phyloP scores from a whole-genome alignment of 2,113 vertebrate genomes.

The Crotalus viridis region DNA sequence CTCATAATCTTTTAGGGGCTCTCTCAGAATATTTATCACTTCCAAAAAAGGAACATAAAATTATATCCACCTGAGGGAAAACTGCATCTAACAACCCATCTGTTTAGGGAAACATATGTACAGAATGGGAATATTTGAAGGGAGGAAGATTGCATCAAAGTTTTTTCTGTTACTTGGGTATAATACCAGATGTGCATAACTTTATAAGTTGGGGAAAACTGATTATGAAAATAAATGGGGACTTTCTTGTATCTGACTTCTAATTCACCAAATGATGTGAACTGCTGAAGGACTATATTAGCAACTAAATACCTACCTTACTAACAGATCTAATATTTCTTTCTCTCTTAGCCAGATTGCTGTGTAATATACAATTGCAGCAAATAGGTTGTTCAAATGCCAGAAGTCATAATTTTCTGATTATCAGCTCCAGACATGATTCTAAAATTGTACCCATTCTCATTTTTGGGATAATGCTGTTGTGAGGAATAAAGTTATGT shows the following conservation, averaged over 20 bases:
- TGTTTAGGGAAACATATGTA: neutral
- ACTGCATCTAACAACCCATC: neutral
- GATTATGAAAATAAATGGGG: neutral
- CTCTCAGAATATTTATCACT: neutral
- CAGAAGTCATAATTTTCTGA: neutral
- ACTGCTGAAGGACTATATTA: neutral
- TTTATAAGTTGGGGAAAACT: neutral
- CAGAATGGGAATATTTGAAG: neutral
- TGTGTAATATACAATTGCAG: neutral
- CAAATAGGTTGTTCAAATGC: neutral
- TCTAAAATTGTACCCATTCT: neutral
- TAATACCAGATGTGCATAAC: neutral
- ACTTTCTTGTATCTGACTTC: neutral
- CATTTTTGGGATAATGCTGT: neutral
- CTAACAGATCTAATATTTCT: neutral
- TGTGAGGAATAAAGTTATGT: conserved; percentile 2
- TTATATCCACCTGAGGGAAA: neutral
- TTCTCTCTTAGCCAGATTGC: neutral
- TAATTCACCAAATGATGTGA: neutral
- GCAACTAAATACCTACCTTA: neutral
- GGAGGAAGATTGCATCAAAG: neutral
- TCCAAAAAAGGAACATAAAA: neutral
- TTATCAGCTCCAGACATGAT: neutral
- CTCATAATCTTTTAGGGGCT: neutral
- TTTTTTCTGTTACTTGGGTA: neutral